Percentiles rank a stretch among this genome's conserved stretches.
Evolutionary conservation across 2,797 vertebrate genomes (phyloP).

Genomic region (Tarsius wallacei): DNA sequence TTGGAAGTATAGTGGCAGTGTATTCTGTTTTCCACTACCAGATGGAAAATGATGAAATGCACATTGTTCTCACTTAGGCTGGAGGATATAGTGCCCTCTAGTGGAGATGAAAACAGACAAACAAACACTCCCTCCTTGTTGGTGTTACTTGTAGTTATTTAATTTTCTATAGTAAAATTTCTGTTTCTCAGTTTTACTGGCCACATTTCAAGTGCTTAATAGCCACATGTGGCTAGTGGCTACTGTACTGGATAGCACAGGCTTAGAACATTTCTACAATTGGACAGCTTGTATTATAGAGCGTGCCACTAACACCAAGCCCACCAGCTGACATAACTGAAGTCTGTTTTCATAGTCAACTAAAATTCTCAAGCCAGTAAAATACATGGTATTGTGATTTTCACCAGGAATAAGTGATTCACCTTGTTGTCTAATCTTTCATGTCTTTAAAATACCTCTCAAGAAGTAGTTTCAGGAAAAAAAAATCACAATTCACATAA

Average conservation of each 20-base stretch:
- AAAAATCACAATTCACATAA: not conserved
- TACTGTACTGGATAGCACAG: not conserved
- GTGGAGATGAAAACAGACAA: conserved; percentile 51
- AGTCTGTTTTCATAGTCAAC: not conserved
- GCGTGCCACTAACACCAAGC: not conserved
- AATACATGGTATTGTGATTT: conserved; percentile 10
- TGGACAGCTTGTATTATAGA: not conserved
- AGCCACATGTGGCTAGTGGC: not conserved
- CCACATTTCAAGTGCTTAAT: not conserved
- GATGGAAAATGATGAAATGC: not conserved
- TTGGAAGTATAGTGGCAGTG: not conserved
- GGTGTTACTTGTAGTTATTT: not conserved
- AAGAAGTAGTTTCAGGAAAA: conserved; percentile 7
- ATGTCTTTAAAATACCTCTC: conserved; percentile 21
- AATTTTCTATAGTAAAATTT: conserved; percentile 30
- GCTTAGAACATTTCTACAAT: not conserved
- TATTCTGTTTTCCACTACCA: not conserved
- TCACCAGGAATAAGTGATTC: not conserved
- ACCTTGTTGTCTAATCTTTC: conserved; percentile 18
- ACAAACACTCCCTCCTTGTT: not conserved
- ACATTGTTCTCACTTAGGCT: not conserved
- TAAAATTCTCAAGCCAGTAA: conserved; percentile 5
- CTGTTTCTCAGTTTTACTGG: not conserved
- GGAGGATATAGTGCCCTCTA: conserved; percentile 70
- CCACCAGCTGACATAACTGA: not conserved